Base-by-base conservation (phyloP, 2,113 vertebrate species). In the Actenoides lindsayi region DNA sequence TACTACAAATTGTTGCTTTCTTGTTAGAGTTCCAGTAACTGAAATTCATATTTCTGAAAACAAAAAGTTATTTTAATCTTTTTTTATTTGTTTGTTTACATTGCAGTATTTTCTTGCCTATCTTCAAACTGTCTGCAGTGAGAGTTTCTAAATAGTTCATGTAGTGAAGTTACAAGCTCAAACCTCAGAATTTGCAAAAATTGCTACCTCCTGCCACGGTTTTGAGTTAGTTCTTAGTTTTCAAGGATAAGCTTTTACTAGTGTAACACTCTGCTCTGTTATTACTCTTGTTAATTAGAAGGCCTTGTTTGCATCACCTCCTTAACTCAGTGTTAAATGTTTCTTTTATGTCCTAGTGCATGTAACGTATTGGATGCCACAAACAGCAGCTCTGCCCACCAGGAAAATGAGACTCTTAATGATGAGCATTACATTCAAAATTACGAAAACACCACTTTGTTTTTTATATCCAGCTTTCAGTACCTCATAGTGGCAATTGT, bases 391-490 rank as follows among this genome's bases (percentile, higher is more conserved):
- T 79, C 94, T 62, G 97, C 97, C 2, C 39, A 86, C 63, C 71
- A 89, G 46, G 73, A 57, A 23, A 99, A 99, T 53, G 63, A 96
- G 69, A 99, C 98, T 7, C 86, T 98, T 65, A 18, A 85, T 1
- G 99, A 99, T 74, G 98, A 98, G 35, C 98, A 98, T 98, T 98
- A 99, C 97, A 99, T 99, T 95, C 94, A 96, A 90, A 99, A 99
- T 95, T 99, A 98, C 18, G 99, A 99, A 98, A 99, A 99, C 97
- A 99, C 99, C 87, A 99, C 99, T 90, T 97, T 99, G 79, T 99
- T 99, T 98, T 99, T 99, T 94, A 97, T 99, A 97, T 99, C 99
- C 94, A 98, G 97, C 94, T 99, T 99, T 97, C 99, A 99, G 98
- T 99, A 99, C 98, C 99, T 99, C 97, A 99, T 99, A 73, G 99